Base-by-base conservation (phyloP, 1,140 invertebrate species). In the Eumaeus atala region DNA sequence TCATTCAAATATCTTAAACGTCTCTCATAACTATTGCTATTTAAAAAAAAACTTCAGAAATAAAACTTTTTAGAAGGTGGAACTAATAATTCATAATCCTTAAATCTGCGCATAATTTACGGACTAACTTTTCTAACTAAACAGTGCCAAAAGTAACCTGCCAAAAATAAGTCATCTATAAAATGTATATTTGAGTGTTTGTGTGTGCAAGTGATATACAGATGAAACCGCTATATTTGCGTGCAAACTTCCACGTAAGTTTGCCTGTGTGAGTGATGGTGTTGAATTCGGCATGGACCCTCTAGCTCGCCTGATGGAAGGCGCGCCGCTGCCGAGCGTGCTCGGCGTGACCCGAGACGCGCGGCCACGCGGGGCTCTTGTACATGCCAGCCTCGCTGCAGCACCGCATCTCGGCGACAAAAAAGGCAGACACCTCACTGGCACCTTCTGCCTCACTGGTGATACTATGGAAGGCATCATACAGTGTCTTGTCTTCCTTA, bases 391-490 rank as follows among this genome's bases (percentile, higher is more conserved):
- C 61, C 87, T 94, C 59, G 93, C 92, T 58, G 92, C 93, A 1
- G 91, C 93, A 35, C 88, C 89, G 8, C 88, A 89, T 14, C 89
- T 93, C 40, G 92, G 92, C 2, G 91, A 93, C 58, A 93, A 94
- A 72, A 93, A 93, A 59, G 76, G 81, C 33, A 89, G 94, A 56
- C 94, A 95, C 74, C 89, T 96, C 44, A 94, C 93, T 6, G 95
- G 94, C 54, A 95, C 94, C 42, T 96, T 96, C 85, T 95, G 94
- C 70, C 90, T 96, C 36, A 94, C 94, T 33, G 94, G 94, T 33
- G 95, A 95, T 85, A 95, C 95, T 48, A 96, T 96, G 95, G 95
- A 96, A 72, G 95, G 94, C 65, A 96, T 96, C 72, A 95, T 96
- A 84, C 95, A 96, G 89, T 96, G 95, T 85, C 90, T 96, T 66